Percentiles rank a stretch among this genome's conserved stretches.
Evolutionary conservation across 2,113 vertebrate species (phyloP).

Genomic region (Petaurus breviceps): DNA sequence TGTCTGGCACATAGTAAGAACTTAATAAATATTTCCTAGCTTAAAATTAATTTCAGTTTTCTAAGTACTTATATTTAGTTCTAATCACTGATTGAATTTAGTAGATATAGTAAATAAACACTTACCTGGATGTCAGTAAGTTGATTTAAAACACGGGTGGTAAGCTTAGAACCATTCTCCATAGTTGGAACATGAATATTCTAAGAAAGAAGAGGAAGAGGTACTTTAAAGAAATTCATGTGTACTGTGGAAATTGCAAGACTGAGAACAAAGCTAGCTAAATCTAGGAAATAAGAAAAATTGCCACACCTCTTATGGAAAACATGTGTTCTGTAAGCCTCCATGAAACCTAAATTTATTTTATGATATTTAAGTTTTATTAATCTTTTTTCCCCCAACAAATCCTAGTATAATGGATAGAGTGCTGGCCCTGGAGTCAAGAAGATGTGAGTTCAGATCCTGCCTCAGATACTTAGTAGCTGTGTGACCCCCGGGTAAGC

Average conservation of each 20-base stretch:
- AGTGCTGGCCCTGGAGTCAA: background rate
- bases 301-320: background rate
- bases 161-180: constrained; percentile 85
- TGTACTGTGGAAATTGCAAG: background rate
- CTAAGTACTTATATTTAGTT: constrained; percentile 9
- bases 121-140: constrained; percentile 90
- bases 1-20: background rate
- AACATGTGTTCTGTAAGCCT: background rate
- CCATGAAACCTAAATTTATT: background rate
- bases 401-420: background rate
- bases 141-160: constrained; percentile 85
- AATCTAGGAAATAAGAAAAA: background rate
- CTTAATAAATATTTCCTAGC: background rate
- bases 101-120: background rate
- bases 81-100: background rate
- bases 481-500: background rate
- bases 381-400: background rate
- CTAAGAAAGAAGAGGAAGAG: constrained; percentile 72
- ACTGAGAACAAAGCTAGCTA: background rate
- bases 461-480: background rate
- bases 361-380: background rate
- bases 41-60: background rate
- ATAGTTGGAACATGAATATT: constrained; percentile 87
- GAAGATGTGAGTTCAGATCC: background rate
- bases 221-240: background rate